Percentiles rank a stretch among this genome's conserved stretches.
Conservation (phyloP, 2,888 invertebrate species). For the Tillus elongatus region DNA sequence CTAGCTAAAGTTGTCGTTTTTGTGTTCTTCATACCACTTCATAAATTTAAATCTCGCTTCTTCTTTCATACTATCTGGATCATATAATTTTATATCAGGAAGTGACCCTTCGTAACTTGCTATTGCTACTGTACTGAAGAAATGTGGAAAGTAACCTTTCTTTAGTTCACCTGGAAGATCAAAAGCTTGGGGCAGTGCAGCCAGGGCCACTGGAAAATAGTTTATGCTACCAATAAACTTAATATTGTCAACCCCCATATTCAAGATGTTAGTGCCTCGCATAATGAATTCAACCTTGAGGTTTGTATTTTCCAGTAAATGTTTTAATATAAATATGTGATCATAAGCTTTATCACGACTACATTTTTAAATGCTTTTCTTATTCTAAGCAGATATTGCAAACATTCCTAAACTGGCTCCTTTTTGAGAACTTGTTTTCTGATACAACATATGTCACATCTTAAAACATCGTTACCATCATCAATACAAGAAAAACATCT, state of each 20-base stretch:
- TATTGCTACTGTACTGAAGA: background rate
- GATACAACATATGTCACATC: background rate
- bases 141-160: slow-evolving; percentile 3
- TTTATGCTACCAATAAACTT: background rate
- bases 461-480: background rate
- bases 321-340: background rate
- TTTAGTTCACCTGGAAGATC: slow-evolving; percentile 1
- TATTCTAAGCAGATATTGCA: background rate
- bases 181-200: slow-evolving; percentile 1
- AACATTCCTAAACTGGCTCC: background rate
- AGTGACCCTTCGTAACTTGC: background rate
- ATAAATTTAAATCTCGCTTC: background rate
- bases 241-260: background rate
- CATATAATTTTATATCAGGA: background rate
- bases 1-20: background rate
- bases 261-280: background rate
- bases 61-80: background rate
- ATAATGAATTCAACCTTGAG: background rate
- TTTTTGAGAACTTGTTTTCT: background rate
- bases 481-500: background rate
- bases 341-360: background rate
- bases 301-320: background rate
- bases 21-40: background rate
- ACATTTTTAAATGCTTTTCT: background rate
- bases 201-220: background rate